Evolutionary conservation across 2,797 vertebrate species (phyloP), one percentile per base, ranked within the genome.

Genomic region (Takifugu rubripes): DNA sequence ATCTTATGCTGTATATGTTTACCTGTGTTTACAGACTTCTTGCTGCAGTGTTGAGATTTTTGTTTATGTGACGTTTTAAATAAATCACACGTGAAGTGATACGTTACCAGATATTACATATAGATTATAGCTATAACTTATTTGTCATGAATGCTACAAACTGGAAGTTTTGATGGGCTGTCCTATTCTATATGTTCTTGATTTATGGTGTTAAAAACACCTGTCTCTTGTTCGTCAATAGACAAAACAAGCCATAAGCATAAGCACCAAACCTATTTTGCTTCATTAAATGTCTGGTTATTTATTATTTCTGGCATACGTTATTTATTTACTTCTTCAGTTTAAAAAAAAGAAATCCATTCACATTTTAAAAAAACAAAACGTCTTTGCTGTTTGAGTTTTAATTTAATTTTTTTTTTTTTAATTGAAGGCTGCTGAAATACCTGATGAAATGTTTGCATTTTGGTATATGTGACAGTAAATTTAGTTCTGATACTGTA

Each of bases 301-400:
- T 79, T 82, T 73, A 74, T 69, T 66, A 40, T 65, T 61, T 63
- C 56, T 83, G 78, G 62, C 70, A 83, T 83, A 67, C 56, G 63
- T 77, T 77, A 67, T 81, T 81, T 74, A 75, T 83, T 75, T 40
- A 40, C 36, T 40, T 10, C 36, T 14, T 40, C 72, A 72, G 69
- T 52, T 73, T 74, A 61, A 65, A 48, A 40, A 33, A 12, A 12
- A 40, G 14, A 60, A 69, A 11, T 64, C 67, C 27, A 49, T 42
- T 24, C 17, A 45, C 51, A 78, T 77, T 60, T 69, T 66, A 61
- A 49, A 36, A 33, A 1, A 33, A 9, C 36, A 21, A 21, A 21
- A 21, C 21, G 24, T 61, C 16, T 33, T 17, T 61, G 36, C 5
- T 44, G 21, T 10, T 6, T 59, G 10, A 59, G 12, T 51, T 54